Conservation (phyloP, 2,113 vertebrate genomes). For the Bombycilla garrulus region DNA sequence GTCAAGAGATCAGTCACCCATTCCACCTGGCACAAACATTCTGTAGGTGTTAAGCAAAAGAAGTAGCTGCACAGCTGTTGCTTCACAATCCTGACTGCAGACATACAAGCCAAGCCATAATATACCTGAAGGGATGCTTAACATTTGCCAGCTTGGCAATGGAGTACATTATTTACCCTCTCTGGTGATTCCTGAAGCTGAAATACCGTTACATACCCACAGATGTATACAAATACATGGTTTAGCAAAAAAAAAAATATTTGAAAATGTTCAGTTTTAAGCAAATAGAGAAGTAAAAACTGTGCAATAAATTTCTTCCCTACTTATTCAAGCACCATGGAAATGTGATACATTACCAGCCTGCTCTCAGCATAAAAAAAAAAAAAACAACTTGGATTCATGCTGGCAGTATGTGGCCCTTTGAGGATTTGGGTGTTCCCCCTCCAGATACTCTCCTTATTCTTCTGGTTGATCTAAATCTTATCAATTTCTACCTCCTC, state of each 20-base stretch:
- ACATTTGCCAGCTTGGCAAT: not conserved
- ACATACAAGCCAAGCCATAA: not conserved
- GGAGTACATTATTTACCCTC: not conserved
- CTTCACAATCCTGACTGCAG: not conserved
- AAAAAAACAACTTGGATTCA: not conserved
- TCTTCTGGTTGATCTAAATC: slow-evolving; percentile 35
- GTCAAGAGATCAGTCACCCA: not conserved
- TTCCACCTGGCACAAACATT: not conserved
- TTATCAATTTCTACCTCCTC: slow-evolving; percentile 21
- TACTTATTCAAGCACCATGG: not conserved
- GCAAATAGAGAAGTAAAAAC: not conserved
- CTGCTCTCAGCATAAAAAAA: not conserved
- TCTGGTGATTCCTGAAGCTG: not conserved
- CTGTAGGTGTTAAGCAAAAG: not conserved
- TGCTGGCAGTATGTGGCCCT: slow-evolving; percentile 15
- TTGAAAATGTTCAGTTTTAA: not conserved
- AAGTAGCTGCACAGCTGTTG: not conserved
- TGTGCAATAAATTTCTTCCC: not conserved
- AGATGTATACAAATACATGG: not conserved
- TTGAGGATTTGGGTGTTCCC: not conserved
- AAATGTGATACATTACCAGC: not conserved
- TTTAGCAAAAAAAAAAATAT: not conserved
- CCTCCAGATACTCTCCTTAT: not conserved
- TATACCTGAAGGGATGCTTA: not conserved
- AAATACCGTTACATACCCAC: not conserved